phyloP scores from a whole-genome alignment of 2,797 vertebrate genomes.

The Phataginus tricuspis region DNA sequence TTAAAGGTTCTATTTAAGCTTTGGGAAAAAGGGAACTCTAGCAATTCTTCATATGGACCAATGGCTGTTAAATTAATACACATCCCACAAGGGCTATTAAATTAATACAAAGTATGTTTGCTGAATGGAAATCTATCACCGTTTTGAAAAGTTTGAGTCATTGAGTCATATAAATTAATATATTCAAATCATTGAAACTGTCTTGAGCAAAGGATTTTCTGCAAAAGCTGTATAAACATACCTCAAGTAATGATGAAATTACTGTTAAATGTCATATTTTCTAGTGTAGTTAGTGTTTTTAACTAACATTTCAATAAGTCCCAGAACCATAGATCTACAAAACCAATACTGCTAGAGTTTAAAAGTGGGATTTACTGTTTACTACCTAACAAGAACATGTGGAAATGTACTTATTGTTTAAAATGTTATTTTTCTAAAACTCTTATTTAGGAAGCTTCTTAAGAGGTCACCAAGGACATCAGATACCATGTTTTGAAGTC shows the following conservation, averaged over 20 bases:
- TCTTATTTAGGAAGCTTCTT: background rate
- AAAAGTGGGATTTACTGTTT: conserved; percentile 44
- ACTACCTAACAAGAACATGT: conserved; percentile 49
- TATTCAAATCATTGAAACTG: conserved; percentile 75
- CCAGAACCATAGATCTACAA: conserved; percentile 61
- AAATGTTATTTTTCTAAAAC: conserved; percentile 24
- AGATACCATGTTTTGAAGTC: background rate
- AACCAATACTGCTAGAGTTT: conserved; percentile 68
- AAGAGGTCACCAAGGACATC: background rate
- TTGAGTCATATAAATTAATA: conserved; percentile 76
- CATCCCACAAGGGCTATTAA: background rate
- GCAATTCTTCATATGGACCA: background rate
- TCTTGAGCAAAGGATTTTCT: conserved; percentile 74
- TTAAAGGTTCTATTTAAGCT: conserved; percentile 51
- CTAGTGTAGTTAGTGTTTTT: conserved; percentile 74
- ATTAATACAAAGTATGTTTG: conserved; percentile 48
- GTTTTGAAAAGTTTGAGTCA: conserved; percentile 74
- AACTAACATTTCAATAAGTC: conserved; percentile 80
- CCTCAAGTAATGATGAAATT: conserved; percentile 78
- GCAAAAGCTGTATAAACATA: conserved; percentile 74
- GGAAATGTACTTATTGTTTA: conserved; percentile 25
- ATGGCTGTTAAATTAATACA: conserved; percentile 21
- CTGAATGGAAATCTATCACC: conserved; percentile 63
- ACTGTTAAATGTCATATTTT: conserved; percentile 80
- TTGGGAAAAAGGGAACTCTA: background rate